These are phyloP conservation scores for Mormyrops boulengeri DNA, from an alignment of 2,797 vertebrate genomes.

Conservation along the genomic window DNA sequence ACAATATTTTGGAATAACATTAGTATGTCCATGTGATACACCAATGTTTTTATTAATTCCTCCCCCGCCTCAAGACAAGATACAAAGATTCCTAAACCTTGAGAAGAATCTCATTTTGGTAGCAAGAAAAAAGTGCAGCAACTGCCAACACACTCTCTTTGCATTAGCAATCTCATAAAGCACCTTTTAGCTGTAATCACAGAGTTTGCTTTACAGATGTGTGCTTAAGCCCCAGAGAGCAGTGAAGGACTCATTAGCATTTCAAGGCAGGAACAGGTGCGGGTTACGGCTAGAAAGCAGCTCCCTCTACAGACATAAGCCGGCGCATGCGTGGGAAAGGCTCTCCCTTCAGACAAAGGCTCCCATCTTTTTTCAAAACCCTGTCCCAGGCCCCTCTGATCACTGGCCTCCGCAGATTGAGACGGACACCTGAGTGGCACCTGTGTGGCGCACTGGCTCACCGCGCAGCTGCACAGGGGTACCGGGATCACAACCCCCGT, in stretches of 20 bases:
- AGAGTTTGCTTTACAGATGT: slow-evolving; percentile 7
- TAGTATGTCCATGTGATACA: not conserved
- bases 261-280: slow-evolving; percentile 23
- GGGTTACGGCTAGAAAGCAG: slow-evolving; percentile 9
- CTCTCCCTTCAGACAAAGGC: slow-evolving; percentile 27
- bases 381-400: not conserved
- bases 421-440: not conserved
- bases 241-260: slow-evolving; percentile 3
- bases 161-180: not conserved
- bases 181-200: not conserved
- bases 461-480: slow-evolving; percentile 3
- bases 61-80: not conserved
- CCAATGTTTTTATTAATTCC: not conserved
- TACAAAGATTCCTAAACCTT: not conserved
- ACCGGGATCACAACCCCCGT: not conserved
- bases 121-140: not conserved
- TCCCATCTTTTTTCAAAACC: slow-evolving; percentile 21
- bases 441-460: not conserved
- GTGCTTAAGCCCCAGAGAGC: slow-evolving; percentile 15
- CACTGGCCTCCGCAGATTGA: not conserved
- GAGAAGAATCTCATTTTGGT: not conserved
- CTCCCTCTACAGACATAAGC: slow-evolving; percentile 28
- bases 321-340: slow-evolving; percentile 19
- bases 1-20: not conserved
- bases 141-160: not conserved